Base-by-base conservation (phyloP, 92 coral and sea anemone genomes). In the Muricea muricata region DNA sequence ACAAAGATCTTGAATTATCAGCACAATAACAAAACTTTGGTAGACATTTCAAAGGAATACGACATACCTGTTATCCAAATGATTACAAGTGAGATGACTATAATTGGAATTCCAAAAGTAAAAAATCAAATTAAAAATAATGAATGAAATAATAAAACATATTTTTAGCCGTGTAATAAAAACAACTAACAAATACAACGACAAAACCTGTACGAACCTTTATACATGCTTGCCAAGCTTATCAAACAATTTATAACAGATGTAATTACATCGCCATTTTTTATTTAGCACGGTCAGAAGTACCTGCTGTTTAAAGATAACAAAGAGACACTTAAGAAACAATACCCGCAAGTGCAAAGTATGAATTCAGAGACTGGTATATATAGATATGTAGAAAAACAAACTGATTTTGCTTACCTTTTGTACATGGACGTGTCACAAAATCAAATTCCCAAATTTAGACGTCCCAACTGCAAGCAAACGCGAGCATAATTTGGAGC, bases 221-320 rank as follows among this genome's bases (percentile, higher is more conserved):
- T 63, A 63, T 63, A 63, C 70, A 63, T 63, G 70, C 39, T 63
- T 61, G 37, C 13, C 18, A 23, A 61, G 34, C 37, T 63, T 63
- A 63, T 11, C n/a, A 63, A 28, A 32, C 70, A 63, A 21, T 63
- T 63, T 28, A 63, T 28, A 63, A 63, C 25, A 15, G 28, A 37
- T 30, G 30, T 63, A 8, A 63, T 63, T 9, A 26, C 15, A 63
- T 20, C 39, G 70, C 70, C 70, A 63, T 63, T 26, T n/a, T n/a
- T 63, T 63, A n/a, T 15, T 32, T 32, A 28, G 21, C 21, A 63
- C 23, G 70, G 9, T 37, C 9, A 25, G 8, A 28, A 63, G 70
- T 63, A 63, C 70, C 70, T 63, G 70, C 70, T 11, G 18, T 2
- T 28, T 25, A 25, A 60, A 25, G 7, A 52, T 60, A 25, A 60